Base-by-base conservation (phyloP, 1,140 invertebrate species). In the Pentalonia nigronervosa region DNA sequence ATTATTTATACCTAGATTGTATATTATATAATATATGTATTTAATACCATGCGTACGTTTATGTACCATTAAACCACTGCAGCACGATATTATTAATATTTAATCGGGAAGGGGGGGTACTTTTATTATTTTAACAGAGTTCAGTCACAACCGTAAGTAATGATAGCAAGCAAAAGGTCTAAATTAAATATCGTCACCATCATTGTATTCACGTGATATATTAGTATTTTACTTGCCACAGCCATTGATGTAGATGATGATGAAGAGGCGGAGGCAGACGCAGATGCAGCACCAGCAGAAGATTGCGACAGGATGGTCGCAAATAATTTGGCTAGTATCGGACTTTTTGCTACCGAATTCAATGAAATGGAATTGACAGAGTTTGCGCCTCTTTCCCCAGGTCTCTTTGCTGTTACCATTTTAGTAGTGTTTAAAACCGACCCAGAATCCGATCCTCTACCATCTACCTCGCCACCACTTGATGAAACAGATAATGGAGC, bases 401-500 rank as follows among this genome's bases (percentile, higher is more conserved):
- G 30, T 47, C 4, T 45, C 3, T 8, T 47, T n/a, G 30, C 20
- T 34, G 25, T 2, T 45, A 14, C 30, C 41, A 41, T 45, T 25
- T 17, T n/a, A 8, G 41, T 25, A 11, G 83, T 86, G 25, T 47
- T 45, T 30, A 8, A 8, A 86, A 86, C 83, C 34, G 45, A 47
- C 45, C 25, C 23, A 45, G 36, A 36, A 30, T 53, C 50, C 7
- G 50, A 53, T 23, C 83, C 36, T 4, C 41, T 41, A 41, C 41
- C 41, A 41, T 41, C 4, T 41, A 41, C 41, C 41, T 41, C 41
- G 4, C 41, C 41, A 41, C 47, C 86, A 20, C 86, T 88, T 9
- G 94, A 94, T 25, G 90, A 91, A 7, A 94, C 94, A 41, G 94
- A 90, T 25, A 94, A 94, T 4, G 94, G 94, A 23, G 93, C 94